phyloP scores from a whole-genome alignment of 2,888 invertebrate species.

The Yponomeuta malinellus region DNA sequence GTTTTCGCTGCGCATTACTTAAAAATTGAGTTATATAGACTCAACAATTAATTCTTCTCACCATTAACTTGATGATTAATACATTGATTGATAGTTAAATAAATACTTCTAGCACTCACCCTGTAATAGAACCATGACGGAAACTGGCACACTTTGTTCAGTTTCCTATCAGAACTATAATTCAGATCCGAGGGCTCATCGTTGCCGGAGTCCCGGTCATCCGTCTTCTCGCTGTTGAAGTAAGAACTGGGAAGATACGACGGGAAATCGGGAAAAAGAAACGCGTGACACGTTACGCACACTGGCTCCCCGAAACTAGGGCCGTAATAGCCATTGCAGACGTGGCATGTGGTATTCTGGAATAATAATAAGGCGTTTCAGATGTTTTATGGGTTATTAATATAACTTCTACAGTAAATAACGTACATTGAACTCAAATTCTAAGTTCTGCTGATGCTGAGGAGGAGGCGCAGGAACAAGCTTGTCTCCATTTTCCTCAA shows the following conservation, averaged over 20 bases:
- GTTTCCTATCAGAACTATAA: constrained; percentile 70
- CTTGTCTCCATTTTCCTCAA: constrained; percentile 65
- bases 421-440: constrained; percentile 63
- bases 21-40: too few species aligned
- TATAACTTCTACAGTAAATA: neutral
- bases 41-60: too few species aligned
- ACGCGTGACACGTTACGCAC: constrained; percentile 93
- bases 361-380: constrained; percentile 29
- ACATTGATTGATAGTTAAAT: too few species aligned
- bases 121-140: constrained; percentile 59
- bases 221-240: constrained; percentile 78
- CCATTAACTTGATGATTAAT: too few species aligned
- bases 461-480: constrained; percentile 34
- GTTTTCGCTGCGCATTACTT: too few species aligned
- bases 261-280: constrained; percentile 89
- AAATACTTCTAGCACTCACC: constrained; percentile 35
- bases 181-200: constrained; percentile 90
- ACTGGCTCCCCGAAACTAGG: constrained; percentile 93
- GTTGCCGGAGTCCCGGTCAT: constrained; percentile 95
- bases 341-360: constrained; percentile 83
- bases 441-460: constrained; percentile 47
- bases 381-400: neutral
- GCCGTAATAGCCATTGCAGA: constrained; percentile 95
- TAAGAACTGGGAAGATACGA: constrained; percentile 67
- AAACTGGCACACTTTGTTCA: constrained; percentile 47